Base-by-base conservation (phyloP, 2,888 invertebrate species). In the Limnephilus marmoratus region DNA sequence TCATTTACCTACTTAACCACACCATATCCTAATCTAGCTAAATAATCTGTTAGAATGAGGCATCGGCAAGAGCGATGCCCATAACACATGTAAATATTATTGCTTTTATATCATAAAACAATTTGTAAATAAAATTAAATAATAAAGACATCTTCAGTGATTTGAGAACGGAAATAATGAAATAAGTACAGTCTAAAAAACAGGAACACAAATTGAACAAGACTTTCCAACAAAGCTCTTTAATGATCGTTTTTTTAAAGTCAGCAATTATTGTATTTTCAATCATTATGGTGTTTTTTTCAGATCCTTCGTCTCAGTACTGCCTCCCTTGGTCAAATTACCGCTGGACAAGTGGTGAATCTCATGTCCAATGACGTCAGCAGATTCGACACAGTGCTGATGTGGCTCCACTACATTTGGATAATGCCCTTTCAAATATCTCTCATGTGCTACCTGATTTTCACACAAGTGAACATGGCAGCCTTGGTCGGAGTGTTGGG, bases 351-450 rank as follows among this genome's bases (percentile, higher is more conserved):
- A 95, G 97, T 99, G 91, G 98, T 99, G 24, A 99, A 99, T 95
- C 96, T 99, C 9, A 96, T 99, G 91, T 99, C 99, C 9, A 99
- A 99, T 94, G 99, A 99, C 95, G 98, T 99, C 15, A 98, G 98
- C 95, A 97, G 99, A 82, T 98, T 99, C 94, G 99, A 99, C 95
- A 97, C 98, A 95, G 97, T 98, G 5, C 97, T 98, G 93, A 97
- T 98, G 91, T 98, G 97, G 95, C 96, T 98, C 13, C 98, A 99
- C 95, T 98, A 98, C 95, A 97, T 99, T 94, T 98, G 99, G 98
- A 97, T 98, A 68, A 97, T 98, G 93, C 99, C 99, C 0, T 94
- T 98, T 13, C 97, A 97, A 95, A 96, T 97, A 92, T 94, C 96
- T 53, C 94, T 96, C 68, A 98, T 98, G 37, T 97, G 98, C 93